A percentile compares a stretch with the other conserved stretches of the same genome.
phyloP scores from a whole-genome alignment of 92 coral and sea anemone genomes.

The Virgularia gustaviana region DNA sequence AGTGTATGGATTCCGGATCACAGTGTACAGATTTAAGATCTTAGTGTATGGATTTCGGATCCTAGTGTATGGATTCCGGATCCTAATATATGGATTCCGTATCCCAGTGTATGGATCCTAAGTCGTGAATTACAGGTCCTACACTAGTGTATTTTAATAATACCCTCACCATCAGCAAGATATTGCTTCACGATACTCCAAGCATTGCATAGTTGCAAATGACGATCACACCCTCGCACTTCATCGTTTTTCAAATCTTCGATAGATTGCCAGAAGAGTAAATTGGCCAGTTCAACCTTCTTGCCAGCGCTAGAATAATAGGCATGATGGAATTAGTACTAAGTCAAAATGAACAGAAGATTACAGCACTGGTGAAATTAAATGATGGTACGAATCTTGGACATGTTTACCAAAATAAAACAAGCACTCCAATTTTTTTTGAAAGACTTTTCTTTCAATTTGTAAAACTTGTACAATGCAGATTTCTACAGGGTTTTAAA shows the following conservation, averaged over 20 bases:
- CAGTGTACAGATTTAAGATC: too few relatives aligned
- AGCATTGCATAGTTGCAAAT: constrained; percentile 76
- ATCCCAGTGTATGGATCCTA: too few relatives aligned
- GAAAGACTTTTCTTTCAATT: too few relatives aligned
- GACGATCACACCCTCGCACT: constrained; percentile 79
- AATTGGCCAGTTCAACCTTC: constrained; percentile 49
- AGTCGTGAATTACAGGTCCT: too few relatives aligned
- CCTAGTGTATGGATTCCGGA: too few relatives aligned
- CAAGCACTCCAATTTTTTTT: too few relatives aligned
- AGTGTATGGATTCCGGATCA: too few relatives aligned
- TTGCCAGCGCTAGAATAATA: constrained; percentile 41
- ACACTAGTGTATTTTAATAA: background rate
- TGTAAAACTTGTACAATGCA: background rate
- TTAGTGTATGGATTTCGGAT: too few relatives aligned
- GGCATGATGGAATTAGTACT: background rate
- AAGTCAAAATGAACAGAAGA: background rate
- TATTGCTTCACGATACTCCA: constrained; percentile 90
- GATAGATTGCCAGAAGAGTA: constrained; percentile 90
- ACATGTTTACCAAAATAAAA: too few relatives aligned
- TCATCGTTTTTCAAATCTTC: constrained; percentile 74
- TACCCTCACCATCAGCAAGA: constrained; percentile 61
- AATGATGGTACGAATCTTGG: too few relatives aligned
- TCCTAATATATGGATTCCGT: too few relatives aligned
- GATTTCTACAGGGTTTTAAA: constrained; percentile 11
- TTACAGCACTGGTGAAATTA: too few relatives aligned